Evolutionary conservation across 2,797 vertebrate genomes (phyloP), one percentile per base, ranked within the genome.

Genomic region (Tadarida brasiliensis): DNA sequence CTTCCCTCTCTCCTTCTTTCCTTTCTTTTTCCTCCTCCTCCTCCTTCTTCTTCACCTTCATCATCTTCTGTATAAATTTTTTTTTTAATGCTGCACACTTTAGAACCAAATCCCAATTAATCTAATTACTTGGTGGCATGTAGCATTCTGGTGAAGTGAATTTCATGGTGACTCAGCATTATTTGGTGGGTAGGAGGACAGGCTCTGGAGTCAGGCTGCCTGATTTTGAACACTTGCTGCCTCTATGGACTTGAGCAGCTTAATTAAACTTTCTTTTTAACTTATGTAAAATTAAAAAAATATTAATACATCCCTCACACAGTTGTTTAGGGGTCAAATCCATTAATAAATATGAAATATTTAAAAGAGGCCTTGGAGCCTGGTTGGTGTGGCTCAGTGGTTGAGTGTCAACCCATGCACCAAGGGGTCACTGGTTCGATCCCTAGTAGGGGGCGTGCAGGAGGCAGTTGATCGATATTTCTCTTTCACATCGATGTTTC

Each of bases 1-100:
- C 30, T 51, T 2, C 5, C 28, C 30, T 0, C 2, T 9, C n/a
- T 15, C 2, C 35, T 22, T 6, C 1, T 35, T 19, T 11, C 1
- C 33, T 2, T 35, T 10, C 4, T 2, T 51, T 39, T 39, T 70
- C 33, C 30, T 68, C 12, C 17, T 47, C 49, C 15, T 28, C 44
- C 6, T 35, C 67, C 15, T 30, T 26, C 26, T 20, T 20, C 26
- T 73, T 74, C 11, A 39, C 10, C 16, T n/a, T 76, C 73, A 19
- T 33, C 30, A 61, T 71, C 6, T 12, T 85, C 22, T 78, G 11
- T 68, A 2, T 61, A 9, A 51, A 51, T 44, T 16, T 51, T 57
- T 68, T 68, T 73, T 63, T 10, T 44, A 68, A 70, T 70, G 30
- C 14, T 91, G 0, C 3, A 22, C 20, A 61, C 11, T 10, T 94